Evolutionary conservation across 2,797 vertebrate species (phyloP), one percentile per base, ranked within the genome.

Genomic region (Urocyon cinereoargenteus): DNA sequence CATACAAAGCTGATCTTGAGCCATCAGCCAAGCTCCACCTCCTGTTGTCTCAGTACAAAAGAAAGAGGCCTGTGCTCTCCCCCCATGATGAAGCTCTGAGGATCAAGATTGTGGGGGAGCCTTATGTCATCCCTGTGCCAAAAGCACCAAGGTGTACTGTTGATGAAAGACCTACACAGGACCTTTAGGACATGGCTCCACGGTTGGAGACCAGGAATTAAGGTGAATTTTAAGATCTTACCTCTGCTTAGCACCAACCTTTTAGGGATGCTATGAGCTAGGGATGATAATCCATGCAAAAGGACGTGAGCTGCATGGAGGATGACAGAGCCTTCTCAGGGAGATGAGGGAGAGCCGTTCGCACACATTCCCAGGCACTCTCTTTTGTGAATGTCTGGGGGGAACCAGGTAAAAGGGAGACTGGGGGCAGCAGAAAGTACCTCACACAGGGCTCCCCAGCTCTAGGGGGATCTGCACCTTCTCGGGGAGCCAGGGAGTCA

Each of bases 351-450:
- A 84, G 28, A 12, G 28, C n/a, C 2, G 7, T 31, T 21, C 6
- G 8, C 24, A 31, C 3, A 9, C 40, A 36, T n/a, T 59, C 51
- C 28, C 10, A 16, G 49, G 51, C 66, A 86, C 22, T 31, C 22
- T 51, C 26, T 40, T 40, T 14, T 16, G 6, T 22, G 49, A 9
- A 16, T 5, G 13, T n/a, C 19, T 15, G 13, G n/a, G 49, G 1
- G 3, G 34, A 26, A 4, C 11, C 4, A 51, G n/a, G 6, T 66
- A 22, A 40, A 19, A n/a, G 36, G 15, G 51, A 62, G 26, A n/a
- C n/a, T 55, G 70, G 24, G n/a, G 28, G 11, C 0, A 0, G 21
- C n/a, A 59, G 53, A 40, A 1, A 9, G 16, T 2, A 0, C 1
- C 16, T 45, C 15, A 26, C 5, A 2, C 34, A 66, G 72, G 34